Conservation (phyloP, 2,888 invertebrate genomes). For the Lasioglossum morio region DNA sequence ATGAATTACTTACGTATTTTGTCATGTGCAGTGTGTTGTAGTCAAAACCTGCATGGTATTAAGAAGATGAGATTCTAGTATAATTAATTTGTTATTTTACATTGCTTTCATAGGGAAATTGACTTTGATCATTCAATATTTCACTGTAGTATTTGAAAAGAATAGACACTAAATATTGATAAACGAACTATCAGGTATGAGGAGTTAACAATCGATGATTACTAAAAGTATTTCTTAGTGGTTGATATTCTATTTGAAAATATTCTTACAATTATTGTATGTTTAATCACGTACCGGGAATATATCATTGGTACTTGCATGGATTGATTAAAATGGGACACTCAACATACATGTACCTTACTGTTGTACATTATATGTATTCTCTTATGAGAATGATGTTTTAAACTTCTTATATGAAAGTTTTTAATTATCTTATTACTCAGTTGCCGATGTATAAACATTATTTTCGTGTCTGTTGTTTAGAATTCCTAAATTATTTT, state of each 20-base stretch:
- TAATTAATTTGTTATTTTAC: conserved; percentile 1
- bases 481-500: background rate
- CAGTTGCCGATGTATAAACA: background rate
- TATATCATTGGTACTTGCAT: conserved; percentile 6
- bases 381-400: conserved; percentile 2
- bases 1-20: background rate
- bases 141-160: background rate
- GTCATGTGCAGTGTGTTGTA: conserved; percentile 7
- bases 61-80: background rate
- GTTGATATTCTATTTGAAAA: background rate
- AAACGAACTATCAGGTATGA: background rate
- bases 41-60: conserved; percentile 7
- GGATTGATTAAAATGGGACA: conserved; percentile 18
- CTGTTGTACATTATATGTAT: background rate
- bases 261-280: background rate
- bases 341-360: background rate
- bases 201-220: background rate
- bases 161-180: background rate
- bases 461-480: conserved; percentile 9
- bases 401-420: background rate
- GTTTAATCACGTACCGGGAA: background rate
- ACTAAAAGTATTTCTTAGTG: background rate
- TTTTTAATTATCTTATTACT: background rate
- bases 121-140: background rate
- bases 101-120: background rate